Conservation (phyloP, 2,888 invertebrate genomes). For the Metalampra italica region DNA sequence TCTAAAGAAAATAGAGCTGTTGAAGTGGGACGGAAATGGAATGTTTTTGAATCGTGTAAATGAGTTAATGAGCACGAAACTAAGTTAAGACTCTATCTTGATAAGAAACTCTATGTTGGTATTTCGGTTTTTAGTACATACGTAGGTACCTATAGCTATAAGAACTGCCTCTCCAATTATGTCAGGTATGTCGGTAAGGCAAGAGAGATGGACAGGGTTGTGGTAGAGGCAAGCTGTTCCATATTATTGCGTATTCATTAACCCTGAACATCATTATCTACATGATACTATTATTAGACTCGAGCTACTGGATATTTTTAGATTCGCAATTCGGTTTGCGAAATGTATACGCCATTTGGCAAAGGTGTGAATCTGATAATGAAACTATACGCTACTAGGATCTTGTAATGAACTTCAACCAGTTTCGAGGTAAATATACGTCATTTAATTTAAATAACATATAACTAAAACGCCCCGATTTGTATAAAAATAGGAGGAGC, state of each 20-base stretch:
- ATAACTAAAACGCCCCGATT: no score
- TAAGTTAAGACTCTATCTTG: no score
- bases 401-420: neutral
- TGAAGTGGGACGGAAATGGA: neutral
- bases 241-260: constrained; percentile 1
- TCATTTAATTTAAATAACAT: no score
- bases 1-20: neutral
- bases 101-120: no score
- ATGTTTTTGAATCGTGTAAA: neutral
- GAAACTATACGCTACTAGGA: neutral
- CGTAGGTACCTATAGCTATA: no score
- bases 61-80: neutral
- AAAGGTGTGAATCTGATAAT: neutral
- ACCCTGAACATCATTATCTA: constrained; percentile 2
- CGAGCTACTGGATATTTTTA: neutral
- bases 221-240: neutral
- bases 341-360: neutral
- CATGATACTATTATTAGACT: neutral
- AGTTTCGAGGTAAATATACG: no score
- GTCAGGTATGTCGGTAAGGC: no score
- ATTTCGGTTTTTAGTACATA: no score
- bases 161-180: no score
- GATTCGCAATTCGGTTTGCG: neutral
- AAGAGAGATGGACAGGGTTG: no score
- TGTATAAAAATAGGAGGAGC: no score